Evolutionary conservation across 2,797 vertebrate species (phyloP), one percentile per base, ranked within the genome.

Genomic region (Pagetopsis macropterus): DNA sequence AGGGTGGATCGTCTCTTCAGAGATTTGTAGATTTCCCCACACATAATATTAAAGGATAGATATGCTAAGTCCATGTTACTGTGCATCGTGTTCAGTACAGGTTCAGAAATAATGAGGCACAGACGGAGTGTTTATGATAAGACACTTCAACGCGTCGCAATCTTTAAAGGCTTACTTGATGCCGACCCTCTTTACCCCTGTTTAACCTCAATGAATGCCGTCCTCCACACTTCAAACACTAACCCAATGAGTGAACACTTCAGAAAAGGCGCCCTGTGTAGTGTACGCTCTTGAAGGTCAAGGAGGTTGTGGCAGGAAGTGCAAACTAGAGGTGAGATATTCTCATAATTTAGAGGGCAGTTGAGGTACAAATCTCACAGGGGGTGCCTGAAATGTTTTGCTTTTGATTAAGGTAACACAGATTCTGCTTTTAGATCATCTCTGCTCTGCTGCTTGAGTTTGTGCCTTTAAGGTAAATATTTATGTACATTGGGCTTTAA

Each of bases 101-200:
- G 31, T 37, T 37, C 33, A 63, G 76, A 81, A 82, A 78, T 70
- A 86, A 87, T 84, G 79, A 60, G 82, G 72, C 65, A 55, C 85
- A 87, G 85, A 84, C 61, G 84, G 85, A 80, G 70, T 64, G 68
- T 89, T 90, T 88, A 84, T 82, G 88, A 90, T 89, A 83, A 90
- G 81, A 83, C 80, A 76, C 84, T 84, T 84, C 52, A 84, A 66
- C 56, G 50, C 40, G 11, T 79, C 23, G 0, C 61, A 41, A 62
- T 54, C 70, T 81, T 83, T 87, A 33, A 54, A 76, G 62, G 68
- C 68, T 56, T 17, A 62, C 67, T 83, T 61, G 70, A 76, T 17
- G 55, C 60, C 61, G 69, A 80, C 79, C 76, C 68, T 64, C 68
- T 64, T 54, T 50, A n/a, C 37, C 52, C 55, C 82, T 13, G 51